These are phyloP conservation scores for Penaeus monodon DNA, from an alignment of 2,888 invertebrate species.

Conservation along the genomic window DNA sequence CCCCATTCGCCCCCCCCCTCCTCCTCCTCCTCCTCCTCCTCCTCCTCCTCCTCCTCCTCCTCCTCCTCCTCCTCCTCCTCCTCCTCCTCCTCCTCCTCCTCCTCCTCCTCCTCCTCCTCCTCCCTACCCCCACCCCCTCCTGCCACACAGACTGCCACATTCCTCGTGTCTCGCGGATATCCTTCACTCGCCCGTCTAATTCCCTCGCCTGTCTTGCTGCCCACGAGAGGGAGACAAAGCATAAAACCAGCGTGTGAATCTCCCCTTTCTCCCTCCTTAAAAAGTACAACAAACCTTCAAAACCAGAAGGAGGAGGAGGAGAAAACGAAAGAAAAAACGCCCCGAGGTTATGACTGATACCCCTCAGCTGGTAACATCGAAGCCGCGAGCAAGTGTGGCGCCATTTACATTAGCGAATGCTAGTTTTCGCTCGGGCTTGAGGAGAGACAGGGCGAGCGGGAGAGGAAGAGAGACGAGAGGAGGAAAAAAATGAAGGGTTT, in stretches of 20 bases:
- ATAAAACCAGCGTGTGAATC: too few species aligned
- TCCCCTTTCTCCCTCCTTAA: too few species aligned
- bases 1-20: background rate
- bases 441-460: background rate
- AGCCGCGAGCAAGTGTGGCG: slow-evolving; percentile 43
- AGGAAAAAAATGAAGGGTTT: too few species aligned
- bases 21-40: background rate
- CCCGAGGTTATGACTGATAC: background rate
- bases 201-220: too few species aligned
- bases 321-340: slow-evolving; percentile 5
- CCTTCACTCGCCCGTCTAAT: background rate
- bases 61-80: too few species aligned
- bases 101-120: background rate
- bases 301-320: too few species aligned
- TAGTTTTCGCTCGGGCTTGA: slow-evolving; percentile 38
- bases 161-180: background rate
- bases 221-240: too few species aligned
- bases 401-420: slow-evolving; percentile 42
- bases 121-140: background rate
- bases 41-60: background rate
- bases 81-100: background rate
- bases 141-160: background rate
- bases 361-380: slow-evolving; percentile 36
- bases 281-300: too few species aligned
- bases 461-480: too few species aligned